Conservation (phyloP, 2,888 invertebrate species). For the Gari tellinella region DNA sequence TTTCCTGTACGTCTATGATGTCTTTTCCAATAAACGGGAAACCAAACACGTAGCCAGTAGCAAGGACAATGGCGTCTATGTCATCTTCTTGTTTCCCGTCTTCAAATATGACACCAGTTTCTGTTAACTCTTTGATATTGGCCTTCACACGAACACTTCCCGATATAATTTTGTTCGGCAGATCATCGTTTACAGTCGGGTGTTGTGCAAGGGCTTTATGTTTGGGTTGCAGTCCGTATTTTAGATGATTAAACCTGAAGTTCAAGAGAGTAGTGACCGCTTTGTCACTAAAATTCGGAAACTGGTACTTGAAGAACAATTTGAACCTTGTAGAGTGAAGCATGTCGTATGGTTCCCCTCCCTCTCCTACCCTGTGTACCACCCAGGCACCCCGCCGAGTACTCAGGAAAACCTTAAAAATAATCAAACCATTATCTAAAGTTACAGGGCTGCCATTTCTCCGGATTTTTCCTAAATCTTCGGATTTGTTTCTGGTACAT, state of each 20-base stretch:
- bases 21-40: conserved; percentile 84
- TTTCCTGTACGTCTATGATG: conserved; percentile 72
- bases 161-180: conserved; percentile 83
- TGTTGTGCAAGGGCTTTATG: conserved; percentile 72
- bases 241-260: conserved; percentile 81
- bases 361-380: neutral
- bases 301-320: conserved; percentile 8
- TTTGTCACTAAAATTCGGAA: conserved; percentile 36
- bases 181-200: conserved; percentile 84
- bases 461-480: too few species aligned
- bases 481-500: too few species aligned
- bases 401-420: conserved; percentile 25
- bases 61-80: conserved; percentile 82
- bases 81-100: conserved; percentile 46
- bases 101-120: conserved; percentile 76
- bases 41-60: conserved; percentile 84
- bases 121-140: conserved; percentile 74
- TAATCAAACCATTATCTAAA: too few species aligned
- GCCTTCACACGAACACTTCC: conserved; percentile 82
- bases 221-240: conserved; percentile 83
- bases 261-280: conserved; percentile 64
- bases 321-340: conserved; percentile 42
- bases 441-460: too few species aligned
- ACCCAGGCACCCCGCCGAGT: conserved; percentile 4
- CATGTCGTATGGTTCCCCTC: neutral